Base-by-base conservation (phyloP, 1,140 invertebrate species). In the Saccostrea glomerata region DNA sequence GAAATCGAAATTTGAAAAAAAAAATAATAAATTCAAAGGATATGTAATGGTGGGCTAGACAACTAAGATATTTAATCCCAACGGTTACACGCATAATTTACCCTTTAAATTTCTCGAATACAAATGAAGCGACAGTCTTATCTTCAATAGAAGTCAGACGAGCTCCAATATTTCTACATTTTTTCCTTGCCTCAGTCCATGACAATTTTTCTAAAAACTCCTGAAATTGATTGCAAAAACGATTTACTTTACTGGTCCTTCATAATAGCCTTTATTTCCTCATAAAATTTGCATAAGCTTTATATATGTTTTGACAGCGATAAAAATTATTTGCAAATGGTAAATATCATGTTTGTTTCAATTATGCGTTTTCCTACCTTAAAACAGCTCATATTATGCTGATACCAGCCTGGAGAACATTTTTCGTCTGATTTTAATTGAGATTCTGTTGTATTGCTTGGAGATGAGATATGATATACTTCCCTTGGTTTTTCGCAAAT, bases 141-240 rank as follows among this genome's bases (percentile, higher is more conserved):
- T 73, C 25, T 25, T 73, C 23, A 13, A 30, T 73, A 3, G 23
- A 3, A 25, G 25, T 15, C n/a, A 73, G 23, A 13, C 70, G 70
- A 73, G 9, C 70, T 3, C 70, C 70, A 30, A 73, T 30, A 30
- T 36, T 73, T 73, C 70, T 73, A 36, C 70, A 73, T 30, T 30
- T 25, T 30, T 15, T 73, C 2, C 70, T 25, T 73, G 70, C 70
- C 36, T 9, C 30, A 30, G 70, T 73, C 70, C 70, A 73, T 25
- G 70, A 15, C 13, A 73, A 25, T 73, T 25, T 73, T 25, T 73
- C 9, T 73, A 73, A 73, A 73, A 73, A 73, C 30, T 73, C 70
- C 70, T 73, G 25, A 30, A 73, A 73, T 60, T 60, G 20, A 60
- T 60, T 4, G n/a, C 40, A 2, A 2, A 47, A 47, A 6, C 40